Conservation (phyloP, 2,888 invertebrate genomes). For the Vanessa cardui region DNA sequence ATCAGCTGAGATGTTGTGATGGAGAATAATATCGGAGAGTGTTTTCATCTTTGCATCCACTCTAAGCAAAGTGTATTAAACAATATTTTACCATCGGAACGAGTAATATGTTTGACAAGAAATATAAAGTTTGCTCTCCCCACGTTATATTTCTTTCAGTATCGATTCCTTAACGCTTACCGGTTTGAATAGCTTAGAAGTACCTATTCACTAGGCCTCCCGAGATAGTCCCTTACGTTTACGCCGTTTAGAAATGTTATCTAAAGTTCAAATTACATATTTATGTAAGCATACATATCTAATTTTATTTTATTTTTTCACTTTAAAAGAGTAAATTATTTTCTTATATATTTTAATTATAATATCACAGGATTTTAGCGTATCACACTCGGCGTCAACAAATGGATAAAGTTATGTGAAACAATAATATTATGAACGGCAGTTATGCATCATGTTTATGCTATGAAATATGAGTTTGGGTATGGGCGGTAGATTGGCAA, state of each 20-base stretch:
- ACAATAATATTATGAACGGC: no score
- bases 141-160: background rate
- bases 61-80: constrained; percentile 5
- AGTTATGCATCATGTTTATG: no score
- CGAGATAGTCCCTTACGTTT: background rate
- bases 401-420: no score
- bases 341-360: no score
- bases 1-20: background rate
- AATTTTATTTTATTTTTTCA: no score
- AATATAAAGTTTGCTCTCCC: constrained; percentile 3
- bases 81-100: background rate
- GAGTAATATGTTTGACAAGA: constrained; percentile 3
- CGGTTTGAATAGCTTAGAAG: constrained; percentile 1
- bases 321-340: background rate
- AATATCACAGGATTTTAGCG: no score
- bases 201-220: background rate
- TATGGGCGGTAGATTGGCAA: no score
- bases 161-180: background rate
- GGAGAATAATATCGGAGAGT: background rate
- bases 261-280: background rate
- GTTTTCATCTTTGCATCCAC: background rate
- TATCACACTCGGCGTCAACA: no score
- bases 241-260: background rate
- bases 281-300: no score
- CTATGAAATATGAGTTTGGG: no score